Conservation (phyloP, 2,888 invertebrate genomes). For the Callimorpha dominula region DNA sequence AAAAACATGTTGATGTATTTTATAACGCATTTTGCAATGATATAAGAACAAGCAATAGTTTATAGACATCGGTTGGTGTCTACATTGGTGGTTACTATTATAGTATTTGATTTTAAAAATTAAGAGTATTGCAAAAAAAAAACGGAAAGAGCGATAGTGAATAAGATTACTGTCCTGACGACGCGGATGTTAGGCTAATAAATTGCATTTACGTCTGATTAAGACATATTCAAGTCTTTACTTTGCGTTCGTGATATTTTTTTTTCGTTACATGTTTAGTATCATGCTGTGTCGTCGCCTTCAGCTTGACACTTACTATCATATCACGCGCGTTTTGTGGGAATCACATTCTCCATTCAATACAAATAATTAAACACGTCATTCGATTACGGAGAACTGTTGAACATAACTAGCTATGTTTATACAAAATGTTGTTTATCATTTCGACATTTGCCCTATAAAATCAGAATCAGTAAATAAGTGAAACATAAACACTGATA, state of each 20-base stretch:
- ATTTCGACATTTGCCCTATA: background rate
- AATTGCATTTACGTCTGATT: too few relatives aligned
- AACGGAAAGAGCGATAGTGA: too few relatives aligned
- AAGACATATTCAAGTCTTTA: too few relatives aligned
- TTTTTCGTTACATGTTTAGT: too few relatives aligned
- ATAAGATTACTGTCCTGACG: too few relatives aligned
- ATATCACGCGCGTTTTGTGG: background rate
- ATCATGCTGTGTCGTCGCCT: background rate
- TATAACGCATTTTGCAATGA: background rate
- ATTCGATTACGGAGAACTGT: background rate
- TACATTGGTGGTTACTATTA: too few relatives aligned
- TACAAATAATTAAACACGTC: background rate
- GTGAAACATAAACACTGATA: background rate
- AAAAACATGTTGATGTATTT: conserved; percentile 1
- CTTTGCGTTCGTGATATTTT: too few relatives aligned
- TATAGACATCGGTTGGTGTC: too few relatives aligned
- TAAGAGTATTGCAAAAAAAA: too few relatives aligned
- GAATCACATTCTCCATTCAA: background rate
- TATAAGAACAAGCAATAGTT: background rate
- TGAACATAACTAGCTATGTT: background rate
- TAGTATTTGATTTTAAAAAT: too few relatives aligned
- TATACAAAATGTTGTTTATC: background rate
- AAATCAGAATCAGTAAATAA: background rate
- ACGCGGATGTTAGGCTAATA: too few relatives aligned
- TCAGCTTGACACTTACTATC: background rate